Evolutionary conservation across 2,888 invertebrate species (phyloP).

Genomic region (Troglohyphantes excavatus): DNA sequence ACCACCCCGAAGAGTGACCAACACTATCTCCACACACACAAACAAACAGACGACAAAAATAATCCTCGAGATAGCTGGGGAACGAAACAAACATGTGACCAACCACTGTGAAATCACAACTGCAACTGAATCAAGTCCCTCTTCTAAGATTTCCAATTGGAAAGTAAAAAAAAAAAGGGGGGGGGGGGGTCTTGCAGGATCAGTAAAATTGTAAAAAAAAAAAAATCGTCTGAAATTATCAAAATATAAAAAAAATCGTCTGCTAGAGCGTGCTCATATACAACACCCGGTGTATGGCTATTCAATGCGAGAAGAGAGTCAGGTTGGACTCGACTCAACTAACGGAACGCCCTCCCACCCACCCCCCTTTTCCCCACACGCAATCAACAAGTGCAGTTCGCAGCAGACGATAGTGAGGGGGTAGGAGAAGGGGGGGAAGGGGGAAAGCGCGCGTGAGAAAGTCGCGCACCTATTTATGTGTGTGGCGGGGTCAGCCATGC

Average conservation of each 20-base stretch:
- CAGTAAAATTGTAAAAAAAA: slow-evolving; percentile 32
- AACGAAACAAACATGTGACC: slow-evolving; percentile 5
- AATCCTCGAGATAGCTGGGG: slow-evolving; percentile 15
- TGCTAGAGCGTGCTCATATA: slow-evolving; percentile 8
- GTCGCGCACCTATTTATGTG: slow-evolving; percentile 74
- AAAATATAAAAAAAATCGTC: slow-evolving; percentile 28
- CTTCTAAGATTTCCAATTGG: not conserved
- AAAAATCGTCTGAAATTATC: slow-evolving; percentile 7
- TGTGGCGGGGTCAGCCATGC: slow-evolving; percentile 75
- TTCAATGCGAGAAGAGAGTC: not conserved
- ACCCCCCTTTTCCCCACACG: slow-evolving; percentile 57
- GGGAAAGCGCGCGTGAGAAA: slow-evolving; percentile 72
- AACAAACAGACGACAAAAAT: not conserved
- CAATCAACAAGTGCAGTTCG: slow-evolving; percentile 79
- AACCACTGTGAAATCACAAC: slow-evolving; percentile 31
- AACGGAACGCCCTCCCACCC: slow-evolving; percentile 76
- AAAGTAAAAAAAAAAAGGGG: slow-evolving; percentile 13
- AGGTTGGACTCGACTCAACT: slow-evolving; percentile 51
- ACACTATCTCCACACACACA: not conserved
- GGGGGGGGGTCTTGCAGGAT: slow-evolving; percentile 5
- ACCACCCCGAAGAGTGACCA: slow-evolving; percentile 11
- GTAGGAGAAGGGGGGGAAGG: slow-evolving; percentile 29
- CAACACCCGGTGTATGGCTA: not conserved
- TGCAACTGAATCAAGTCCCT: slow-evolving; percentile 11
- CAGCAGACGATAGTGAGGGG: slow-evolving; percentile 57